These are phyloP conservation scores for Ginglymostoma cirratum DNA, from an alignment of 2,113 vertebrate genomes.

Conservation along the genomic window DNA sequence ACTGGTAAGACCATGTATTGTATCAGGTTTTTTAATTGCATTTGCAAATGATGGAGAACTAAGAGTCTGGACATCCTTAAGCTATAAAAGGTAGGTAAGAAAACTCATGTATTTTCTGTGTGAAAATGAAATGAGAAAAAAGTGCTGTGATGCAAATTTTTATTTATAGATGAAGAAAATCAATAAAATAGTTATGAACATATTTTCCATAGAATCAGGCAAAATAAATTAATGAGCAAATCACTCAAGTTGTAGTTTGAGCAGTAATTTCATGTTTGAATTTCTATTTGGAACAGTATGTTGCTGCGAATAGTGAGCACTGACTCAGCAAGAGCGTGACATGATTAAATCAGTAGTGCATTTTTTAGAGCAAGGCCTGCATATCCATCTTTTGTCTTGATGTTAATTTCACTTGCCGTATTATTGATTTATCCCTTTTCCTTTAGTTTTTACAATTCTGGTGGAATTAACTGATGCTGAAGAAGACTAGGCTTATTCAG, in stretches of 20 bases:
- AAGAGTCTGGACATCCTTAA: neutral
- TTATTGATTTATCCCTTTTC: neutral
- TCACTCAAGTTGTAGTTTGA: neutral
- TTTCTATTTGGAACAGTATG: neutral
- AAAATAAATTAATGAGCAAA: neutral
- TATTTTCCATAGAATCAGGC: neutral
- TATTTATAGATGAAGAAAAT: neutral
- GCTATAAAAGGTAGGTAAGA: neutral
- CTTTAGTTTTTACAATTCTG: neutral
- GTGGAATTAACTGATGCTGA: neutral
- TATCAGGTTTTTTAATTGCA: neutral
- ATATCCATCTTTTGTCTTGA: neutral
- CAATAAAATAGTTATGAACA: neutral
- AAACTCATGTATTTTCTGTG: neutral
- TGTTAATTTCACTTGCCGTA: neutral
- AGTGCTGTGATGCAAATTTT: no score
- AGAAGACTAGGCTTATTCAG: neutral
- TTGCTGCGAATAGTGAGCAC: neutral
- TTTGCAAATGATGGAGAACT: neutral
- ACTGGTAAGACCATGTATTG: neutral
- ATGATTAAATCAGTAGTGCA: neutral
- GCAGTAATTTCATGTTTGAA: neutral
- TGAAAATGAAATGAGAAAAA: slow-evolving; percentile 3
- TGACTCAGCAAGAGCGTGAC: neutral
- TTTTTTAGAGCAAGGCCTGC: neutral